Percentiles rank a stretch among this genome's conserved stretches.
Conservation (phyloP, 2,888 invertebrate genomes). For the Cetonia aurata region DNA sequence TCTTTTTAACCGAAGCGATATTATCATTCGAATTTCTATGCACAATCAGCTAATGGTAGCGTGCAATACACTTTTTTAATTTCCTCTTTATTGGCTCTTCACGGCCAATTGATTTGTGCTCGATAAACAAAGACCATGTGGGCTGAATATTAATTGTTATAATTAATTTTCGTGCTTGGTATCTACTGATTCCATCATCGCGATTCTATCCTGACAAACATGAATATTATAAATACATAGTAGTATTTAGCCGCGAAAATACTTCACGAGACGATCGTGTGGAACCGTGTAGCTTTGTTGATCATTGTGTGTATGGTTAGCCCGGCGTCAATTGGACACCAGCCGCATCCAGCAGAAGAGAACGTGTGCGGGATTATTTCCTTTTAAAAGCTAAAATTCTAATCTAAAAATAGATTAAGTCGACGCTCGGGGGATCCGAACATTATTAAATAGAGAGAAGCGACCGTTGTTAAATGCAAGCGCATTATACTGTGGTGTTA, state of each 20-base stretch:
- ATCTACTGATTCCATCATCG: no score
- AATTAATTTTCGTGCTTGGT: constrained; percentile 18
- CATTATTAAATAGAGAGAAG: constrained; percentile 12
- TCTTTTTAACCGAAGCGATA: not conserved
- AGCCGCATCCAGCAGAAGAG: not conserved
- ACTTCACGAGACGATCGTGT: constrained; percentile 5
- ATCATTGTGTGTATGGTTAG: not conserved
- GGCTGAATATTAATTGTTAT: constrained; percentile 32
- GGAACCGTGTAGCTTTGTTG: constrained; percentile 1
- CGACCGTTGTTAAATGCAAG: constrained; percentile 18
- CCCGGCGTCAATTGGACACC: not conserved
- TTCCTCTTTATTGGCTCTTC: constrained; percentile 29
- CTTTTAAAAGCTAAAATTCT: constrained; percentile 43
- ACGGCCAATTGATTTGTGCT: constrained; percentile 22
- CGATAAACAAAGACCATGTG: constrained; percentile 26
- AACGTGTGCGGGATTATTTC: constrained; percentile 40
- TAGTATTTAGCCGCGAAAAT: not conserved
- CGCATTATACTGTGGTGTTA: constrained; percentile 17
- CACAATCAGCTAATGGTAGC: constrained; percentile 1
- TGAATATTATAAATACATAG: not conserved
- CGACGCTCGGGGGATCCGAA: constrained; percentile 40
- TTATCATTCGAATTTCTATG: not conserved
- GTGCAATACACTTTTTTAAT: constrained; percentile 5
- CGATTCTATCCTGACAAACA: not conserved
- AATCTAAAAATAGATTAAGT: constrained; percentile 40